Conservation (phyloP, 2,113 vertebrate species). For the Pithys albifrons region DNA sequence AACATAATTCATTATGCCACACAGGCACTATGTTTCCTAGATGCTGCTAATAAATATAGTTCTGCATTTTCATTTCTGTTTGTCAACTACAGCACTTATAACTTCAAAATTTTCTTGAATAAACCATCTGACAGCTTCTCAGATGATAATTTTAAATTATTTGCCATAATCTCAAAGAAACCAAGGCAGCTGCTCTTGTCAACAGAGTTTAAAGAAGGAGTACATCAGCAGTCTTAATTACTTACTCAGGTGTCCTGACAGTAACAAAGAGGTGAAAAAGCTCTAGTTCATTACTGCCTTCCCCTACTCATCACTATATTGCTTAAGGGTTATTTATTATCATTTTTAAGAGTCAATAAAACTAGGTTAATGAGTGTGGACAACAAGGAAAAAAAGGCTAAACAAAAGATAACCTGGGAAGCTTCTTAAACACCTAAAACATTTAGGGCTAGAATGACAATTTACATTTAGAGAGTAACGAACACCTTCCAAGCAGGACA, state of each 20-base stretch:
- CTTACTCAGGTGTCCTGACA: neutral
- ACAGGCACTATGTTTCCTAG: neutral
- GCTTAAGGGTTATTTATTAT: rapidly evolving
- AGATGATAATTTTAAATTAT: neutral
- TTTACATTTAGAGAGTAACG: neutral
- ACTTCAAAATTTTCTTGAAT: neutral
- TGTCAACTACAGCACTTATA: neutral
- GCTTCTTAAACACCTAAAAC: neutral
- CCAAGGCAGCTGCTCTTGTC: neutral
- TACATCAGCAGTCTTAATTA: neutral
- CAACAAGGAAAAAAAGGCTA: neutral
- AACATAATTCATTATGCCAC: neutral
- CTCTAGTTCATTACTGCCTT: neutral
- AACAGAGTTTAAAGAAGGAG: neutral
- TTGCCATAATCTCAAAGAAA: neutral
- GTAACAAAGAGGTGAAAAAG: neutral
- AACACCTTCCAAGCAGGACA: neutral
- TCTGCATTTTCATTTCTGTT: neutral
- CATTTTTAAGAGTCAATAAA: neutral
- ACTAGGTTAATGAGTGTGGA: neutral
- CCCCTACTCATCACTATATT: neutral
- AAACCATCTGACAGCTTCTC: neutral
- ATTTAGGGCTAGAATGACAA: neutral
- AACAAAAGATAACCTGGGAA: neutral
- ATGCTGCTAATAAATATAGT: neutral